These are phyloP conservation scores for Neotoma lepida DNA, from an alignment of 2,113 vertebrate genomes.

Conservation along the genomic window DNA sequence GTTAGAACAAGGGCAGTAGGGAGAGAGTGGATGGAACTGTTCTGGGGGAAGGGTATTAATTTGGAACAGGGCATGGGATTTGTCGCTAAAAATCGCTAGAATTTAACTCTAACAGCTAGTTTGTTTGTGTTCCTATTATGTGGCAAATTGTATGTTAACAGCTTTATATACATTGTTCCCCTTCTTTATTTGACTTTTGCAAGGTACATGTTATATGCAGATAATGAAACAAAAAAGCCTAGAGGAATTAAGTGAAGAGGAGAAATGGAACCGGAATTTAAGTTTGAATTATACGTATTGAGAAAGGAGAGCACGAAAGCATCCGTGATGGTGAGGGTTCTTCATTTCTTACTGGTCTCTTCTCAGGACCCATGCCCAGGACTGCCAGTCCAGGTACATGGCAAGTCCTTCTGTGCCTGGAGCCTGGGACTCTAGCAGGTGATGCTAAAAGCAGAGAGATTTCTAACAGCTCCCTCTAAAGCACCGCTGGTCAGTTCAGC, in stretches of 20 bases:
- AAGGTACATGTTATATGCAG: background rate
- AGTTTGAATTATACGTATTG: background rate
- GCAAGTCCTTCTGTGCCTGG: background rate
- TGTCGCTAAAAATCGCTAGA: background rate
- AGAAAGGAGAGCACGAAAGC: background rate
- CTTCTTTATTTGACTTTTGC: background rate
- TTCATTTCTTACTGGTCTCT: background rate
- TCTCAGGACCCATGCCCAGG: background rate
- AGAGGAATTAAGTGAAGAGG: background rate
- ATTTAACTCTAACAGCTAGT: background rate
- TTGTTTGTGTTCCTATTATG: background rate
- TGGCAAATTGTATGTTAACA: background rate
- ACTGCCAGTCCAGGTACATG: too few species aligned
- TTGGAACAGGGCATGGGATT: background rate
- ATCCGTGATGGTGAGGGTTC: background rate
- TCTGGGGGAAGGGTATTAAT: background rate
- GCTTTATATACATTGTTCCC: background rate
- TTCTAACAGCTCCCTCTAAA: background rate
- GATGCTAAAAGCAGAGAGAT: background rate
- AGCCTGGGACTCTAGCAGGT: background rate
- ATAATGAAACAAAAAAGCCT: background rate
- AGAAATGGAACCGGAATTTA: background rate
- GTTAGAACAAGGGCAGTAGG: background rate
- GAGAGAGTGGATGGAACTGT: background rate
- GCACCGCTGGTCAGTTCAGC: background rate